Percentiles rank a stretch among this genome's conserved stretches.
Evolutionary conservation across 2,888 invertebrate species (phyloP).

Genomic region (Flabesymbios commensalis): DNA sequence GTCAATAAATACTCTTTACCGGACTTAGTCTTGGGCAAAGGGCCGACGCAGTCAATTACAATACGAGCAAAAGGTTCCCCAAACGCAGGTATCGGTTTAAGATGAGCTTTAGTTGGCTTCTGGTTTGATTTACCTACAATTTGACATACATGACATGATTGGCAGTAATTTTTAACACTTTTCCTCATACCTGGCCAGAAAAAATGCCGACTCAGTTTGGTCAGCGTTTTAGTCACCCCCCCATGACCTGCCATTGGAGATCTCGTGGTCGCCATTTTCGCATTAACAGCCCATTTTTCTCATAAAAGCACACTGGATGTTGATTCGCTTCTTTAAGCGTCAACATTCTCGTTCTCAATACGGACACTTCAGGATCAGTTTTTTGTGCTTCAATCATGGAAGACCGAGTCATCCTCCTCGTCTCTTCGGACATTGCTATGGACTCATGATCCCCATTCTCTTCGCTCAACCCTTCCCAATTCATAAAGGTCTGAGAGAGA

Average conservation of each 20-base stretch:
- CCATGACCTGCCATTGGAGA: slow-evolving; percentile 7
- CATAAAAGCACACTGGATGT: slow-evolving; percentile 2
- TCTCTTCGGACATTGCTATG: not conserved
- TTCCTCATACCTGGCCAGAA: slow-evolving; percentile 13
- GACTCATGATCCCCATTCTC: not conserved
- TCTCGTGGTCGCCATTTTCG: slow-evolving; percentile 11
- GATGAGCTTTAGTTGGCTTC: not conserved
- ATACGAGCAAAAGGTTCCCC: slow-evolving; percentile 13
- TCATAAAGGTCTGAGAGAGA: too few species aligned
- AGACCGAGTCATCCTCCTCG: not conserved
- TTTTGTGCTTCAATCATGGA: not conserved
- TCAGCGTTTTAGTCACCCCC: slow-evolving; percentile 5
- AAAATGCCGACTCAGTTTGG: slow-evolving; percentile 6
- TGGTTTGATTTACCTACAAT: slow-evolving; percentile 7
- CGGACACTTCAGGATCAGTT: not conserved
- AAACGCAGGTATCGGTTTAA: slow-evolving; percentile 13
- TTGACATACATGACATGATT: slow-evolving; percentile 16
- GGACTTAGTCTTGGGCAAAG: slow-evolving; percentile 17
- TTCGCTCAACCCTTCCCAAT: too few species aligned
- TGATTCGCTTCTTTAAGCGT: not conserved
- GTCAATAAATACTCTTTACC: slow-evolving; percentile 12
- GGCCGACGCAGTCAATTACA: slow-evolving; percentile 14
- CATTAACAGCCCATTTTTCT: slow-evolving; percentile 6
- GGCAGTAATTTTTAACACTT: slow-evolving; percentile 8
- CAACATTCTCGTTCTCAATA: not conserved